Evolutionary conservation across 2,797 vertebrate genomes (phyloP), one percentile per base, ranked within the genome.

Genomic region (Sebastes iracundus): DNA sequence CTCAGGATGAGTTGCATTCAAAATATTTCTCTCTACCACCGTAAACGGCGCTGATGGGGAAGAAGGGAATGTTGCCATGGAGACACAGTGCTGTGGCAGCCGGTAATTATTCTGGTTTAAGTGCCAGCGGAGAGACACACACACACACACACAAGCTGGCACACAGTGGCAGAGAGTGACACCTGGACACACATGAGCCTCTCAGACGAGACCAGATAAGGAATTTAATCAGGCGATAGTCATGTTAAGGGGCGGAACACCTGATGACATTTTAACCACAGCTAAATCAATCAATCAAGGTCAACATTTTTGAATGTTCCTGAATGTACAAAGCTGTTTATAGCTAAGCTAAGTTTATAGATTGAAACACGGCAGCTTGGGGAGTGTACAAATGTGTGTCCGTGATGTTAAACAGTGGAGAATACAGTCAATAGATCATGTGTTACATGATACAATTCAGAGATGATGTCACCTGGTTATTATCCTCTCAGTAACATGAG

Each of bases 31-130:
- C 72, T 62, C 63, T 27, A 32, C 84, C 67, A 53, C 87, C 88
- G 84, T 86, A 93, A 94, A 93, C 88, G 89, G 90, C 74, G 42
- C 77, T 81, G 88, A 91, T 86, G 90, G 89, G 46, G 84, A 82
- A 87, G 86, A 90, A 85, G 84, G 81, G 77, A 77, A 82, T 82
- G 93, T 92, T 95, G 89, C 93, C 89, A 94, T 94, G 93, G 93
- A 38, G 87, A 95, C 88, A 76, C 77, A 66, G 92, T 13, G 72
- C 90, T 16, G 60, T 91, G 83, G 90, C 93, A 92, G 93, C 74
- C 75, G 18, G 92, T 92, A 87, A 94, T 93, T 92, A 93, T 93
- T 91, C 90, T 85, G 87, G 84, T 85, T 86, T 85, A 79, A 82
- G 86, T 88, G 87, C 85, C 91, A 88, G 82, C 67, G 20, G 49